Evolutionary conservation across 2,888 invertebrate species (phyloP), one percentile per base, ranked within the genome.

Genomic region (Malacosoma neustria): DNA sequence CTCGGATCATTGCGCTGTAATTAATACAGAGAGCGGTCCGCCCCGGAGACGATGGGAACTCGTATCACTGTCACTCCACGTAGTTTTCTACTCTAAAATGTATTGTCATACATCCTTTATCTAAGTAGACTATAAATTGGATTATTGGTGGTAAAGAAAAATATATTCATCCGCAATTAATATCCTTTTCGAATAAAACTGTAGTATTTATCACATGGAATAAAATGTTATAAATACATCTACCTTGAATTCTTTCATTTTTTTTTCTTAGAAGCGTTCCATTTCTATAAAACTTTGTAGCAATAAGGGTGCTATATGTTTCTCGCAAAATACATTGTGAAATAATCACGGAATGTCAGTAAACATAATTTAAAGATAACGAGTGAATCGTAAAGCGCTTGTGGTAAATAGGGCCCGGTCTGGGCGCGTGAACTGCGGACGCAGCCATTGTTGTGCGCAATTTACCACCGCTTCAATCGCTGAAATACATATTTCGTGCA

Each of bases 401-500:
- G 71, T 62, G 60, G 75, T 79, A 74, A 77, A 79, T 74, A 75
- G 72, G 71, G 54, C 61, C 63, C 48, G 67, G 61, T 60, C 61
- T 57, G 54, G 55, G 37, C 37, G 58, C 57, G 57, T 60, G 49
- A 36, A 50, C 54, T 46, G 57, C 60, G 51, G 62, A 67, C 67
- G 64, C 65, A 51, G 64, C 73, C 73, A 84, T 85, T 85, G 84
- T 85, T 73, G 79, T 51, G 55, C 48, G 75, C 84, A 84, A 84
- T 84, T 85, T 84, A 84, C 79, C 79, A 76, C 75, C 80, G 75
- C 70, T 70, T 82, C 85, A 82, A 85, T 84, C 77, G 81, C 79
- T 85, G 77, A 85, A 85, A 85, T 85, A 85, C 85, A 85, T 85
- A 85, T 85, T 85, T 85, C 72, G 84, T 79, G 80, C 80, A 76